These are phyloP conservation scores for Helicoverpa assulta DNA, from an alignment of 2,888 invertebrate species.

Conservation along the genomic window DNA sequence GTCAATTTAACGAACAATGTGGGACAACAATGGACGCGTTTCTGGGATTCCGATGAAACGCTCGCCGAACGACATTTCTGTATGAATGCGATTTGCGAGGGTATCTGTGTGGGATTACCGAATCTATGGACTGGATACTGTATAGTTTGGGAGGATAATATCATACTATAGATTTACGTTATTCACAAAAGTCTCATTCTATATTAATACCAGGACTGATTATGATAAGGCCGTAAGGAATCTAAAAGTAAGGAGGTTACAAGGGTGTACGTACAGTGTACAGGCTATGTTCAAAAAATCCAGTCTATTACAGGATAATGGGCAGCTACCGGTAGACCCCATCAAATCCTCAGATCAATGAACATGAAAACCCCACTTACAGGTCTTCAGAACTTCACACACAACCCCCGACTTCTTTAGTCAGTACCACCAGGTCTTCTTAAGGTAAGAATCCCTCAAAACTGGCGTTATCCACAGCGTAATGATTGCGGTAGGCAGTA, in stretches of 20 bases:
- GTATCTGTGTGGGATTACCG: conserved; percentile 16
- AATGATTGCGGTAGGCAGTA: conserved; percentile 56
- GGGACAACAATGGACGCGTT: conserved; percentile 12
- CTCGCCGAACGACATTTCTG: conserved; percentile 17
- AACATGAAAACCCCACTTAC: too few relatives aligned
- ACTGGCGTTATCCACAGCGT: conserved; percentile 51
- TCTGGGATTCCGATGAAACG: conserved; percentile 13
- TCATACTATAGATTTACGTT: too few relatives aligned
- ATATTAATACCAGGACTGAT: too few relatives aligned
- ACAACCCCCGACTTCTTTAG: neutral
- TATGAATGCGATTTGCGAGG: conserved; percentile 3
- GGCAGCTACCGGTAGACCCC: too few relatives aligned
- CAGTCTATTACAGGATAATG: too few relatives aligned
- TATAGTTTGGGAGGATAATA: too few relatives aligned
- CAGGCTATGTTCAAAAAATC: too few relatives aligned
- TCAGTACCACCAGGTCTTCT: neutral
- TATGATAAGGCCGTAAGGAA: too few relatives aligned
- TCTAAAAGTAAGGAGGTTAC: too few relatives aligned
- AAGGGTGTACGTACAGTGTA: too few relatives aligned
- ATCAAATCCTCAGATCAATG: too few relatives aligned
- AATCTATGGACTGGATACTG: conserved; percentile 3
- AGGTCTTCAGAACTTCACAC: neutral
- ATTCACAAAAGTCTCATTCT: too few relatives aligned
- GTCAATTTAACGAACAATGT: conserved; percentile 18
- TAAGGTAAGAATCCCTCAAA: conserved; percentile 29